Conservation (phyloP, 2,888 invertebrate species). For the Cheilosia urbana region DNA sequence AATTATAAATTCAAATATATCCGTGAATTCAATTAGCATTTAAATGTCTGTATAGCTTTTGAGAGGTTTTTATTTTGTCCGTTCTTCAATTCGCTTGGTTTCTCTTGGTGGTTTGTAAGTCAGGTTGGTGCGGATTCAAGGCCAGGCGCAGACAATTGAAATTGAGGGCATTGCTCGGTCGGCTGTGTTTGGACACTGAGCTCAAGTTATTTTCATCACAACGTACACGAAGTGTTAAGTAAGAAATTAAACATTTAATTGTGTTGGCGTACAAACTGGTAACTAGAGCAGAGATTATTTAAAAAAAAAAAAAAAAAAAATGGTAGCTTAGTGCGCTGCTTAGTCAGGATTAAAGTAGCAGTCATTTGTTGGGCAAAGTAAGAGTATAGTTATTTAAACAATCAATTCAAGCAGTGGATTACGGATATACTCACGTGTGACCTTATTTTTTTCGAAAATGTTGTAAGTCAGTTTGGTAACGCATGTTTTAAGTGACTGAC, state of each 20-base stretch:
- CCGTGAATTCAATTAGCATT: conserved; percentile 63
- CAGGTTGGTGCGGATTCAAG: conserved; percentile 40
- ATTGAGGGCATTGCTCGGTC: conserved; percentile 57
- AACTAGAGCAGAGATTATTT: conserved; percentile 18
- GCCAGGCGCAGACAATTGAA: conserved; percentile 49
- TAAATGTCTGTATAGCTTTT: conserved; percentile 24
- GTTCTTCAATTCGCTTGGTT: conserved; percentile 8
- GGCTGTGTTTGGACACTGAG: conserved; percentile 8
- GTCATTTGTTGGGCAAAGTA: background rate
- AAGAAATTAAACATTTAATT: conserved; percentile 21
- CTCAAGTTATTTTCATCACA: conserved; percentile 35
- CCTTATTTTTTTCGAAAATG: background rate
- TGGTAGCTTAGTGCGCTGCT: background rate
- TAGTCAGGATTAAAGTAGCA: background rate
- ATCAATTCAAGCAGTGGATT: background rate
- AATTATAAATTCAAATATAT: conserved; percentile 61
- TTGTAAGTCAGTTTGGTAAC: background rate
- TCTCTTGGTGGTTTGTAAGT: background rate
- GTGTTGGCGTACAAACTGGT: background rate
- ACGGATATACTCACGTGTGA: background rate
- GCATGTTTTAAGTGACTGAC: background rate
- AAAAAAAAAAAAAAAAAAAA: no score
- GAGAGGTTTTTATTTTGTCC: conserved; percentile 8
- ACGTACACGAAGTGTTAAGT: conserved; percentile 29
- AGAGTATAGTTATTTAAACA: background rate